A percentile compares a stretch with the other conserved stretches of the same genome.
Evolutionary conservation across 2,888 invertebrate species (phyloP).

Genomic region (Latrodectus elegans): DNA sequence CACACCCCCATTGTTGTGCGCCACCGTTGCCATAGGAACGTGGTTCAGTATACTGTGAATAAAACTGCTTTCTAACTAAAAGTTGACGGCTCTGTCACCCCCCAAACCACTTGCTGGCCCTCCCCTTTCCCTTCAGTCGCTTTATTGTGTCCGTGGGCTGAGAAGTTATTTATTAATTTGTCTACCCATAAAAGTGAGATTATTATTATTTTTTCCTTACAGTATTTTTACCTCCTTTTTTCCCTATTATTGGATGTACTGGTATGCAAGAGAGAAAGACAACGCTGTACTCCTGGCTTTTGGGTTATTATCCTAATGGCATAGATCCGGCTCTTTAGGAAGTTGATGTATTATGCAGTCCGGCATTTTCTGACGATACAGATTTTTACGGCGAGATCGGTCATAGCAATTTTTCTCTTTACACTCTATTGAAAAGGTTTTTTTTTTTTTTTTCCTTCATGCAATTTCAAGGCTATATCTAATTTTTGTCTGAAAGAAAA

Average conservation of each 20-base stretch:
- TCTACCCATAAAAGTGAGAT: conserved; percentile 39
- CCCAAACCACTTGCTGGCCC: conserved; percentile 12
- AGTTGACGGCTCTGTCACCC: conserved; percentile 21
- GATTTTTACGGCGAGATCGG: not conserved
- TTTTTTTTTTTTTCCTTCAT: not conserved
- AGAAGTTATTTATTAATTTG: conserved; percentile 68
- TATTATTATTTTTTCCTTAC: conserved; percentile 38
- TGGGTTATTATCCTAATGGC: conserved; percentile 61
- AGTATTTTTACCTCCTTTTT: conserved; percentile 31
- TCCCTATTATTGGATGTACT: conserved; percentile 36
- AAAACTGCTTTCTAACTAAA: conserved; percentile 62
- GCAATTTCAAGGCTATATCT: not conserved
- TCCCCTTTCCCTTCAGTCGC: conserved; percentile 1
- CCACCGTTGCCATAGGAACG: conserved; percentile 45
- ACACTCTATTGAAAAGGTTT: not conserved
- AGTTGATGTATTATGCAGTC: conserved; percentile 25
- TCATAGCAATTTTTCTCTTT: not conserved
- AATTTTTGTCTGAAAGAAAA: no score
- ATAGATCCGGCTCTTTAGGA: conserved; percentile 11
- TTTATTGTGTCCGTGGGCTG: conserved; percentile 35
- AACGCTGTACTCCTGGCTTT: conserved; percentile 17
- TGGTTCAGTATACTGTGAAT: conserved; percentile 66
- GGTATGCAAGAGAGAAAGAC: conserved; percentile 51
- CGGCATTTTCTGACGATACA: not conserved
- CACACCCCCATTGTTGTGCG: conserved; percentile 63